phyloP scores from a whole-genome alignment of 2,797 vertebrate species.

The Psittacula derbiana region DNA sequence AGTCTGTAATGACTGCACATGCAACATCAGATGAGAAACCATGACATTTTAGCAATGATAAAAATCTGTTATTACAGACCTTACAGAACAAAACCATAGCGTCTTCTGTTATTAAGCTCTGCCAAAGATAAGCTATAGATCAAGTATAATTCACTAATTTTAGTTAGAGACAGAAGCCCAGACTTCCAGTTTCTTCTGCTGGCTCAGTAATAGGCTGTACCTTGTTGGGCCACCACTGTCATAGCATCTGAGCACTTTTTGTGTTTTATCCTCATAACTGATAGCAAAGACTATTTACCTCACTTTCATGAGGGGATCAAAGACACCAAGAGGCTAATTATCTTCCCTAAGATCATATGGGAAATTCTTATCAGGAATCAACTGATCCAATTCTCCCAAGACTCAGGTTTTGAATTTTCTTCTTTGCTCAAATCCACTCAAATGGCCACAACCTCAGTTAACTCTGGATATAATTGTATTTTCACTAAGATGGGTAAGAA shows the following conservation, averaged over 20 bases:
- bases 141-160: conserved; percentile 4
- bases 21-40: conserved; percentile 18
- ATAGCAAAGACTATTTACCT: conserved; percentile 13
- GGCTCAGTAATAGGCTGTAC: not conserved
- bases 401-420: not conserved
- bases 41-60: conserved; percentile 6
- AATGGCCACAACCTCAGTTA: not conserved
- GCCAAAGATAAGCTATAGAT: not conserved
- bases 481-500: not conserved
- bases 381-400: not conserved
- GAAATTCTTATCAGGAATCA: not conserved
- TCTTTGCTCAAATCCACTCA: not conserved
- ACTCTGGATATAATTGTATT: not conserved
- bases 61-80: conserved; percentile 41
- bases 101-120: not conserved
- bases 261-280: not conserved
- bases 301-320: not conserved
- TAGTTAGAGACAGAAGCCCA: not conserved
- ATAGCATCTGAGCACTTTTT: not conserved
- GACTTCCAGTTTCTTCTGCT: not conserved
- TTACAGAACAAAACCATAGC: not conserved
- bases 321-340: not conserved
- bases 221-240: not conserved
- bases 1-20: not conserved
- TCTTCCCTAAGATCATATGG: not conserved